phyloP scores from a whole-genome alignment of 1,140 invertebrate species.

The Drosophila repleta region DNA sequence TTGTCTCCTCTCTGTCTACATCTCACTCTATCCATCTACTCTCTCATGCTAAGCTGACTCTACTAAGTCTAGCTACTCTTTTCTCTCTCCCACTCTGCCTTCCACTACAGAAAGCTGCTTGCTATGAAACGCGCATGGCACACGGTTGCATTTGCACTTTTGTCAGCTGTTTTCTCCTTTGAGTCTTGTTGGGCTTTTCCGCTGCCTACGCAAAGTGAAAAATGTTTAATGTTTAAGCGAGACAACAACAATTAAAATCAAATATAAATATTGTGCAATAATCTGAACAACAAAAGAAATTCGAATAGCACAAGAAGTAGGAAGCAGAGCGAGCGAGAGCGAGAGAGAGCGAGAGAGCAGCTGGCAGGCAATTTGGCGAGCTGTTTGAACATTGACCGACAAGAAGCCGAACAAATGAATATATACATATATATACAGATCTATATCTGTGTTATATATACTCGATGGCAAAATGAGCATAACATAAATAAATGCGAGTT shows the following conservation, averaged over 20 bases:
- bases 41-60: neutral
- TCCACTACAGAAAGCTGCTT: neutral
- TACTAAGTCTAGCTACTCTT: neutral
- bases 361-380: slow-evolving; percentile 40
- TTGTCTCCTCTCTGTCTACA: too few species aligned
- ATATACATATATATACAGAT: neutral
- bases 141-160: neutral
- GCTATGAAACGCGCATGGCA: neutral
- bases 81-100: neutral
- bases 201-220: slow-evolving; percentile 19
- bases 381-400: slow-evolving; percentile 60
- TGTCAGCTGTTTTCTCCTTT: slow-evolving; percentile 8
- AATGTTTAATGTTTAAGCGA: slow-evolving; percentile 30
- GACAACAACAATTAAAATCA: slow-evolving; percentile 68
- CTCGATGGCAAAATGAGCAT: slow-evolving; percentile 59
- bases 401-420: slow-evolving; percentile 15
- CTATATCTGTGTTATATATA: neutral
- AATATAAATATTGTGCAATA: slow-evolving; percentile 78
- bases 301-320: slow-evolving; percentile 8
- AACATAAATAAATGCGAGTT: slow-evolving; percentile 75
- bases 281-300: slow-evolving; percentile 43
- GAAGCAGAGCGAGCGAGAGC: neutral
- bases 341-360: neutral
- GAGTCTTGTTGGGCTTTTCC: neutral
- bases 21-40: neutral